These are phyloP conservation scores for Drosophila prostipennis DNA, from an alignment of 2,888 invertebrate genomes.

Conservation along the genomic window DNA sequence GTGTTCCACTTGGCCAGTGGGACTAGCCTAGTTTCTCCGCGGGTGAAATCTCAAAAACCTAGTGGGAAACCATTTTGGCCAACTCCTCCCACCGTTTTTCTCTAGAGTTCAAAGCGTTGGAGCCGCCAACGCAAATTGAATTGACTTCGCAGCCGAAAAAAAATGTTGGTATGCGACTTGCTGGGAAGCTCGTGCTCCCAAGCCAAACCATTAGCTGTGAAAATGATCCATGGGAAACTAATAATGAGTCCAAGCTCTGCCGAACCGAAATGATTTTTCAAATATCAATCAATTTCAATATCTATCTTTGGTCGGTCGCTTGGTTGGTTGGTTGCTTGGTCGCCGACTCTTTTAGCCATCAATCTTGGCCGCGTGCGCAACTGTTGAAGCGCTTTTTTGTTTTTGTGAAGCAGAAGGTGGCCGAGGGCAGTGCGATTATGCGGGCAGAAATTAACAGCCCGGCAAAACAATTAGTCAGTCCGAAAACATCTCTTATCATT, in stretches of 20 bases:
- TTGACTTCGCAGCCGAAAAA: slow-evolving; percentile 23
- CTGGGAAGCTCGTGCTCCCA: slow-evolving; percentile 44
- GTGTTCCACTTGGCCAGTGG: background rate
- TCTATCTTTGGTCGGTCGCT: slow-evolving; percentile 26
- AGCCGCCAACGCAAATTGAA: slow-evolving; percentile 76
- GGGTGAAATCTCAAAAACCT: slow-evolving; percentile 15
- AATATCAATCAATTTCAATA: slow-evolving; percentile 77
- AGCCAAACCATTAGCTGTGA: slow-evolving; percentile 52
- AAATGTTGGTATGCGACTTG: slow-evolving; percentile 22
- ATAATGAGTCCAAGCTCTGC: slow-evolving; percentile 58
- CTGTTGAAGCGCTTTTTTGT: slow-evolving; percentile 67
- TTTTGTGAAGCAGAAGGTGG: slow-evolving; percentile 72
- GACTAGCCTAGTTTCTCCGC: slow-evolving; percentile 36
- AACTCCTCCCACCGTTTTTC: slow-evolving; percentile 42
- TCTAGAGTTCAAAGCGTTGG: slow-evolving; percentile 59
- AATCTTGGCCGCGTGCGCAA: slow-evolving; percentile 78
- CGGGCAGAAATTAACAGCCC: slow-evolving; percentile 77
- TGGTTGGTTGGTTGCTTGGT: slow-evolving; percentile 13
- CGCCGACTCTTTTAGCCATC: slow-evolving; percentile 48
- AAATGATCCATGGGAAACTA: slow-evolving; percentile 72
- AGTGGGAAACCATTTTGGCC: slow-evolving; percentile 33
- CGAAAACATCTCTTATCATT: slow-evolving; percentile 64
- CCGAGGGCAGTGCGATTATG: slow-evolving; percentile 73
- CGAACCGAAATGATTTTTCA: slow-evolving; percentile 56
- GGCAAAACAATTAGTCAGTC: slow-evolving; percentile 72